phyloP scores from a whole-genome alignment of 2,797 vertebrate species.

The Silurus lanzhouensis region DNA sequence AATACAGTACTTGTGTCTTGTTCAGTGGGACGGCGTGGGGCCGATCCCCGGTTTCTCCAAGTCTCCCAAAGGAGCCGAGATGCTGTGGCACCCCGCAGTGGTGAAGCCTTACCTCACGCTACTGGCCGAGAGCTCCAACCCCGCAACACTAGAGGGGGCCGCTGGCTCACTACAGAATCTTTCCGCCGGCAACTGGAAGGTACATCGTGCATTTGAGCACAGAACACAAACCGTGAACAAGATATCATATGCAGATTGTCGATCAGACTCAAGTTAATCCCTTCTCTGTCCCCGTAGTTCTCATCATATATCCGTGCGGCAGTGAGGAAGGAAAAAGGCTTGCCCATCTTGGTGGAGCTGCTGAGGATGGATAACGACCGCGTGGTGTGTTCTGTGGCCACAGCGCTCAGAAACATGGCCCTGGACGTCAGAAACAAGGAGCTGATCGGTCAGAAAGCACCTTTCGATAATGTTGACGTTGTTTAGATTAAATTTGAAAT shows the following conservation, averaged over 20 bases:
- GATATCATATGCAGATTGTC: neutral
- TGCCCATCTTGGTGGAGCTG: constrained; percentile 96
- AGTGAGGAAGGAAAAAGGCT: constrained; percentile 94
- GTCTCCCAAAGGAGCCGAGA: constrained; percentile 95
- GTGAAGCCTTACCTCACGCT: constrained; percentile 97
- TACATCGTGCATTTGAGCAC: constrained; percentile 56
- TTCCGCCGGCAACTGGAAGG: constrained; percentile 98
- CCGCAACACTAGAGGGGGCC: constrained; percentile 94
- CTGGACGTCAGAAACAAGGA: constrained; percentile 96
- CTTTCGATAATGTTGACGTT: neutral
- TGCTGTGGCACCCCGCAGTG: constrained; percentile 96
- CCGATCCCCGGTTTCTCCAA: constrained; percentile 96
- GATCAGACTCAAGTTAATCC: too few species aligned
- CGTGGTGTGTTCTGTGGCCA: constrained; percentile 95
- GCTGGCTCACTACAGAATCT: constrained; percentile 97
- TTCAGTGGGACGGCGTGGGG: constrained; percentile 95
- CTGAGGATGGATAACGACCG: constrained; percentile 96
- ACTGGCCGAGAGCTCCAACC: constrained; percentile 96
- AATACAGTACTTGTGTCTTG: neutral
- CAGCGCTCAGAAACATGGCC: constrained; percentile 95
- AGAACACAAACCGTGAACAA: neutral
- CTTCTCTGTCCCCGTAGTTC: constrained; percentile 75
- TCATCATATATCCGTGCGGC: constrained; percentile 94
- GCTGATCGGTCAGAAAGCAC: constrained; percentile 83
- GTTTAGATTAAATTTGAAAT: neutral